Evolutionary conservation across 2,797 vertebrate genomes (phyloP), one percentile per base, ranked within the genome.

Genomic region (Limosa lapponica): DNA sequence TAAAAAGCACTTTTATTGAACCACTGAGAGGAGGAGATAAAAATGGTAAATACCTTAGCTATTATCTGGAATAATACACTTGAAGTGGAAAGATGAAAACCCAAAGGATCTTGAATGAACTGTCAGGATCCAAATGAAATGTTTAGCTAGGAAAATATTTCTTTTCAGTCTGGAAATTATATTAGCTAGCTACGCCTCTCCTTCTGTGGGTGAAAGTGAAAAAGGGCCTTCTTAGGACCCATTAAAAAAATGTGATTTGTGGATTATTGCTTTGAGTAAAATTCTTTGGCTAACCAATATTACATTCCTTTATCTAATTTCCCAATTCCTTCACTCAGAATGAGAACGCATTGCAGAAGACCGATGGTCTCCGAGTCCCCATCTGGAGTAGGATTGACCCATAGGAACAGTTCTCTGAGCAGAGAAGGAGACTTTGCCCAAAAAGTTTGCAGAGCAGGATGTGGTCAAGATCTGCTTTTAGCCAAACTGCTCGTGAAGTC

Each of bases 121-220:
- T 78, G 54, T 34, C 82, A 88, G 70, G 36, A 91, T 78, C 65
- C n/a, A 91, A 48, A 84, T 59, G 10, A 95, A 95, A 94, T 75
- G 46, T 39, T 83, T 22, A 32, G 30, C 51, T 84, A 82, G 41
- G 39, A 88, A 95, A 85, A 91, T 75, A 78, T 46, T 94, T 72
- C 32, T 88, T 82, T 90, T 37, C 37, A 82, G 23, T 75, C 28
- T 79, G 43, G 39, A 78, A 32, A 30, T 70, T 58, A 22, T n/a
- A 61, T 49, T 58, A 83, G 13, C 18, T n/a, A 44, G 30, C 32
- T 82, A 61, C 1, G 0, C 8, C 48, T 72, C n/a, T 52, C n/a
- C 23, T 69, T 70, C n/a, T 88, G 32, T 48, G 58, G 18, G 6
- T 70, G 44, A 82, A 61, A 34, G 24, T 65, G 78, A 27, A 58